Evolutionary conservation across 2,888 invertebrate species (phyloP).

Genomic region (Listrodromus nycthemerus): DNA sequence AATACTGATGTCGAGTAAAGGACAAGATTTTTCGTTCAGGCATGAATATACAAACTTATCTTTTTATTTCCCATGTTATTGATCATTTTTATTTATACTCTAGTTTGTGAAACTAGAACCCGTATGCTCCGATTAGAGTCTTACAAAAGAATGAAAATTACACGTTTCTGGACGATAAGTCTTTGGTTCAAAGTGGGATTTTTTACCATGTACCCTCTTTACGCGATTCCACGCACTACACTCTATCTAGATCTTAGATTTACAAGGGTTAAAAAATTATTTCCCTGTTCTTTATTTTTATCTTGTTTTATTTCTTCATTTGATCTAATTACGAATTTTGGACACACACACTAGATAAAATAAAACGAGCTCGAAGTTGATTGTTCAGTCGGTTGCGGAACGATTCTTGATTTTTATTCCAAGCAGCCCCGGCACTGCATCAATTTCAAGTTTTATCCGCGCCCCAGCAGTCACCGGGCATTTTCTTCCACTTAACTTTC

Average conservation of each 20-base stretch:
- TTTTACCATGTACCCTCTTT: too few relatives aligned
- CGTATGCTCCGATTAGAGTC: too few relatives aligned
- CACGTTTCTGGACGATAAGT: too few relatives aligned
- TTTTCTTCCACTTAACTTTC: slow-evolving; percentile 84
- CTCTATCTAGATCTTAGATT: not conserved
- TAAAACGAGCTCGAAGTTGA: not conserved
- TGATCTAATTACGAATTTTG: not conserved
- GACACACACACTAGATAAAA: not conserved
- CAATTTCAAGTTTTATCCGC: slow-evolving; percentile 80
- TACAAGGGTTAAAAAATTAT: not conserved
- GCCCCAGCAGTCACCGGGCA: slow-evolving; percentile 75
- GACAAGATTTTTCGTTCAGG: too few relatives aligned
- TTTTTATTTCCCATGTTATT: too few relatives aligned
- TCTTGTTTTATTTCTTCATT: not conserved
- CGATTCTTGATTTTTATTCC: slow-evolving; percentile 51
- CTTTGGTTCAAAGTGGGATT: too few relatives aligned
- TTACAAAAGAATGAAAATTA: too few relatives aligned
- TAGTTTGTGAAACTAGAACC: too few relatives aligned
- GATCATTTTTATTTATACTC: too few relatives aligned
- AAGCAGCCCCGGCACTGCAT: slow-evolving; percentile 76
- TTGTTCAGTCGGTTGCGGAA: not conserved
- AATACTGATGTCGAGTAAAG: too few relatives aligned
- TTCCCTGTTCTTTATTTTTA: too few relatives aligned
- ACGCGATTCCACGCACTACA: not conserved
- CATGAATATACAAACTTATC: too few relatives aligned